A percentile compares a stretch with the other conserved stretches of the same genome.
These are phyloP conservation scores for Malurus splendens DNA, from an alignment of 2,797 vertebrate genomes.

Conservation along the genomic window DNA sequence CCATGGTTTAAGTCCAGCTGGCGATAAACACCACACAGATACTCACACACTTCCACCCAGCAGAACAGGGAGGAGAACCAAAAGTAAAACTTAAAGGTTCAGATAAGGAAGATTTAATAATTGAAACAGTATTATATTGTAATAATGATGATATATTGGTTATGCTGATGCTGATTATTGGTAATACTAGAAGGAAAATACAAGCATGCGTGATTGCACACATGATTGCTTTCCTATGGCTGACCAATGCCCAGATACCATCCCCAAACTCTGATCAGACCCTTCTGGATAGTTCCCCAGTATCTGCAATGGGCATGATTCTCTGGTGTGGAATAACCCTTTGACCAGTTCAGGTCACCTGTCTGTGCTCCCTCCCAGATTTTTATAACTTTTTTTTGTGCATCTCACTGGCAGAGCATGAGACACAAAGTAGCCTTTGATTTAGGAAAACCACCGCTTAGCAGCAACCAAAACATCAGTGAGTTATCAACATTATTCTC, in stretches of 20 bases:
- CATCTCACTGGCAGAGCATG: background rate
- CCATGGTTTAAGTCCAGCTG: background rate
- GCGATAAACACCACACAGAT: rapidly evolving
- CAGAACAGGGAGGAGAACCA: background rate
- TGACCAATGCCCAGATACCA: background rate
- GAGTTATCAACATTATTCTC: background rate
- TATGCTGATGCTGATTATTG: background rate
- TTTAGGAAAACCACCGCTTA: background rate
- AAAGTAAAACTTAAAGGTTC: background rate
- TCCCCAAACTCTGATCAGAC: background rate
- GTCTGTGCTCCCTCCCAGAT: background rate
- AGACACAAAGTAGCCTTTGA: background rate
- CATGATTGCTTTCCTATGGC: background rate
- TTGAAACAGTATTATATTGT: background rate
- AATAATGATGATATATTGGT: background rate
- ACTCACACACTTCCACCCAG: background rate
- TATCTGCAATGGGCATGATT: background rate
- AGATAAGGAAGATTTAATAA: background rate
- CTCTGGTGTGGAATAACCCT: background rate
- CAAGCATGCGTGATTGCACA: background rate
- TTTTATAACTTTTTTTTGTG: background rate
- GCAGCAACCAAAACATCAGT: background rate
- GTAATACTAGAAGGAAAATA: background rate
- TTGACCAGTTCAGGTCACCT: background rate
- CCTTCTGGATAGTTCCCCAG: background rate